phyloP scores from a whole-genome alignment of 1,140 invertebrate genomes.

The Drosophila navojoa region DNA sequence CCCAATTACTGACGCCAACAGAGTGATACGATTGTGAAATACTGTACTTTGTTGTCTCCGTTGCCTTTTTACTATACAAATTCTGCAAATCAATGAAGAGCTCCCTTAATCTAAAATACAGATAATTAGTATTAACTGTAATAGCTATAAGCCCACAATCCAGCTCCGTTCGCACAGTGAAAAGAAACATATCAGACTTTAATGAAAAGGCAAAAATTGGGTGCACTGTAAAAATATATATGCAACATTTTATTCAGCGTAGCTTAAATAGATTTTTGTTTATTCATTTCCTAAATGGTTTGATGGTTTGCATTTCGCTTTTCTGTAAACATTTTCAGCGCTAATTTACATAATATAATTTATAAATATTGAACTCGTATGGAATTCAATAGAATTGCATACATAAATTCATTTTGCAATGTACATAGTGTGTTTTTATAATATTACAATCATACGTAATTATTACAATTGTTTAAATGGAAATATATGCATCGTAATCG shows the following conservation, averaged over 20 bases:
- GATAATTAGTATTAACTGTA: too few relatives aligned
- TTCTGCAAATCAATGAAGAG: too few relatives aligned
- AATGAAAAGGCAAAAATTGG: background rate
- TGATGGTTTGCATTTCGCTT: slow-evolving; percentile 10
- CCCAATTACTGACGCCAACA: too few relatives aligned
- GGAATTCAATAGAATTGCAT: slow-evolving; percentile 11
- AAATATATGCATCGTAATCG: slow-evolving; percentile 15
- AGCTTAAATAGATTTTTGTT: slow-evolving; percentile 33
- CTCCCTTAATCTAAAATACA: too few relatives aligned
- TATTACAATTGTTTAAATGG: slow-evolving; percentile 19
- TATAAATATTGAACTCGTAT: slow-evolving; percentile 3
- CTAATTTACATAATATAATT: slow-evolving; percentile 31
- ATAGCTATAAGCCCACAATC: too few relatives aligned
- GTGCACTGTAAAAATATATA: slow-evolving; percentile 51
- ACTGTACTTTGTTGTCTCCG: too few relatives aligned
- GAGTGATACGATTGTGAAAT: too few relatives aligned
- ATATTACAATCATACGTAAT: slow-evolving; percentile 21
- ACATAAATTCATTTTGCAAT: slow-evolving; percentile 21
- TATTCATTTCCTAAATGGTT: slow-evolving; percentile 36
- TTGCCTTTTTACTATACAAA: too few relatives aligned
- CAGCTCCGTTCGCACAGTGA: too few relatives aligned
- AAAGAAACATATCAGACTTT: too few relatives aligned
- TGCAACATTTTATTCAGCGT: slow-evolving; percentile 48
- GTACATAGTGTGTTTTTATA: slow-evolving; percentile 7
- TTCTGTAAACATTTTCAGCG: slow-evolving; percentile 6